A percentile compares a stretch with the other conserved stretches of the same genome.
phyloP scores from a whole-genome alignment of 2,888 invertebrate species.

The Tetrapedia diversipes region DNA sequence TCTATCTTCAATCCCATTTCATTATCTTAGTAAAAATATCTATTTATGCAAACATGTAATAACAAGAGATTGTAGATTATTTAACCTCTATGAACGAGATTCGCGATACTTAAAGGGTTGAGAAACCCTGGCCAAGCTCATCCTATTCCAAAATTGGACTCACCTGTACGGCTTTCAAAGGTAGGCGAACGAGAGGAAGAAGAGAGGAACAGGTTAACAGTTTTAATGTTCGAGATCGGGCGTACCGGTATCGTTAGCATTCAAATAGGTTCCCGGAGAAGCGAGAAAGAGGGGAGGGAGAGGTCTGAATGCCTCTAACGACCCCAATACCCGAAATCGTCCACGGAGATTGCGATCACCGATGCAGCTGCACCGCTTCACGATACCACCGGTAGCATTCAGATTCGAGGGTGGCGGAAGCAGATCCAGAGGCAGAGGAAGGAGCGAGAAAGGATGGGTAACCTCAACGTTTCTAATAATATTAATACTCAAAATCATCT shows the following conservation, averaged over 20 bases:
- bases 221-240: background rate
- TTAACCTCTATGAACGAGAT: no score
- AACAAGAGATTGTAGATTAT: no score
- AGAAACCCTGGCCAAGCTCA: no score
- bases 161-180: background rate
- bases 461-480: background rate
- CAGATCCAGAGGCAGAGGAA: background rate
- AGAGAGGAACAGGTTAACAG: background rate
- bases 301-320: background rate
- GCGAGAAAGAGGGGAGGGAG: background rate
- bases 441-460: background rate
- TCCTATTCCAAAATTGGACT: no score
- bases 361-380: background rate
- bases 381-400: slow-evolving; percentile 1
- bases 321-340: background rate
- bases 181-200: background rate
- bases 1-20: no score
- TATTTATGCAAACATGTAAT: no score
- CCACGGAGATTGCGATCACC: slow-evolving; percentile 19
- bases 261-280: background rate
- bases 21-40: no score
- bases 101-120: no score
- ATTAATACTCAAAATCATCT: slow-evolving; percentile 5
- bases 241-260: background rate
- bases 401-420: background rate